Evolutionary conservation across 2,113 vertebrate genomes (phyloP), one percentile per base, ranked within the genome.

Genomic region (Xenopus tropicalis): DNA sequence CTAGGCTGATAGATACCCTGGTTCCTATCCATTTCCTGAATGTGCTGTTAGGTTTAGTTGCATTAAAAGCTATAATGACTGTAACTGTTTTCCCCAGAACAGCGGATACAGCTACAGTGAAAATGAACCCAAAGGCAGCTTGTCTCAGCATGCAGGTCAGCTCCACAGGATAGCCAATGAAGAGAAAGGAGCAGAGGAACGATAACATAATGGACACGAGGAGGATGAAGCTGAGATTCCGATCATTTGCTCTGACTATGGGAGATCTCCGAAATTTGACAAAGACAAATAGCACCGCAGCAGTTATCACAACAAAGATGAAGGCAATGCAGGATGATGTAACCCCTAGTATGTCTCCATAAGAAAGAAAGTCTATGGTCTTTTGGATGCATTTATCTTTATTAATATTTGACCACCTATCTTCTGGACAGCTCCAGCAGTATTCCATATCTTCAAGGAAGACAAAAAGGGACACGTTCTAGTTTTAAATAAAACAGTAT

Each of bases 341-440:
- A 51, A 51, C 80, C 67, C 83, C 11, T 75, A 29, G 14, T 85
- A 66, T 29, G 86, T 81, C 42, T 90, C 91, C 84, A 91, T 77
- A 0, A 83, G 79, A 54, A 10, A 54, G 12, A 54, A 54, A 54
- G 19, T 54, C 52, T n/a, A 54, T n/a, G 1, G 52, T 54, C 19
- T 10, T 54, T 54, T 54, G 14, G 19, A 54, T n/a, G 17, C 52
- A 54, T 17, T 54, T 17, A 54, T 17, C 19, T n/a, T 20, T 54
- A 10, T 9, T n/a, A 10, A 19, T 16, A 9, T 54, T 54, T 9
- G 52, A 54, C 52, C 52, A 54, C 1, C n/a, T 1, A 1, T 54
- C 52, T 54, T 54, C 52, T 54, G 52, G 19, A n/a, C 52, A 54
- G 9, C 9, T 17, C 16, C 14, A 9, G 19, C 52, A 54, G 9